Percentiles rank a stretch among this genome's conserved stretches.
Evolutionary conservation across 2,888 invertebrate genomes (phyloP).

Genomic region (Ectobius pallidus): DNA sequence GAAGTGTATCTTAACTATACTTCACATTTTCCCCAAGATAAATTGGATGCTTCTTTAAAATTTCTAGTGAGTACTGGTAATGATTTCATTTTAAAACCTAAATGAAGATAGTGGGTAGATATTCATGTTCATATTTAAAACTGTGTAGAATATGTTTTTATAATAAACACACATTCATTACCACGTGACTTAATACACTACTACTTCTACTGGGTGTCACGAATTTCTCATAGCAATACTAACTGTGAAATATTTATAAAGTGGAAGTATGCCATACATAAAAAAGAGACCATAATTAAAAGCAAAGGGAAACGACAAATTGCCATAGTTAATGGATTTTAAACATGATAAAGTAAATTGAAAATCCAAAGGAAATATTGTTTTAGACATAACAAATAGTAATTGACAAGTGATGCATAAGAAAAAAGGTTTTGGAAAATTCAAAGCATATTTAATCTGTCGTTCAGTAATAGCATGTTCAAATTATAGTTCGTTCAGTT

Average conservation of each 20-base stretch:
- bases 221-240: conserved; percentile 26
- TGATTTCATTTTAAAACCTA: not conserved
- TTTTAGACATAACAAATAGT: too few relatives aligned
- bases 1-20: too few relatives aligned
- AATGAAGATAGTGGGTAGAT: not conserved
- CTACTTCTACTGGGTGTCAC: conserved; percentile 23
- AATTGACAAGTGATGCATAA: too few relatives aligned
- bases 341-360: too few relatives aligned
- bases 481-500: too few relatives aligned
- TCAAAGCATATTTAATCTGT: too few relatives aligned
- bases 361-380: too few relatives aligned
- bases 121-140: conserved; percentile 22
- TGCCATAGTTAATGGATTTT: not conserved
- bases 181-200: not conserved
- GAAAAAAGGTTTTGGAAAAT: too few relatives aligned
- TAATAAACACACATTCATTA: conserved; percentile 1
- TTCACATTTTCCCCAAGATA: too few relatives aligned
- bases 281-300: not conserved
- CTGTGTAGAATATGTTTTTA: conserved; percentile 9
- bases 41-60: too few relatives aligned
- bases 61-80: not conserved
- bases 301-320: not conserved
- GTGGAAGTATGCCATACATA: not conserved
- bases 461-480: too few relatives aligned
- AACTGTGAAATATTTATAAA: conserved; percentile 11